Base-by-base conservation (phyloP, 2,113 vertebrate species). In the Myxocyprinus asiaticus region DNA sequence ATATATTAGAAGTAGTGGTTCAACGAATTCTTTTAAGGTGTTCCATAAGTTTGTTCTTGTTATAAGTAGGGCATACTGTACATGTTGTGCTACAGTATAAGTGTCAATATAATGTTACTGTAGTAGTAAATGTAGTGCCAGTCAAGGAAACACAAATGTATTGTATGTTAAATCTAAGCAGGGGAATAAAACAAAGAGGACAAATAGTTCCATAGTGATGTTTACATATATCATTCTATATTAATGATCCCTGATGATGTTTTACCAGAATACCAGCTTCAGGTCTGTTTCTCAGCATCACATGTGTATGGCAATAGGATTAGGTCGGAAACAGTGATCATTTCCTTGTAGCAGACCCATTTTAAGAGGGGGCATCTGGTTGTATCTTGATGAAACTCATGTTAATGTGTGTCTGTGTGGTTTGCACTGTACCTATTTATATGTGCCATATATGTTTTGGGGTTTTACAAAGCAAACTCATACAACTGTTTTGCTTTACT, bases 271-370 rank as follows among this genome's bases (percentile, higher is more conserved):
- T 44, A 67, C 58, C 76, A 53, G 64, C 48, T 5, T 4, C 59
- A 67, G 53, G 59, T 66, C 71, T 84, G 71, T 70, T 76, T 71
- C 43, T 22, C 59, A 58, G n/a, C 48, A 75, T 64, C 77, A 77
- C 22, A 10, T 48, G 64, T 56, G 70, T 67, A 65, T 67, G 80
- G 44, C 80, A 82, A 85, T 74, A 14, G 48, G 43, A 80, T 85
- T 82, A 85, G 67, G 3, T 66, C 73, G 84, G 84, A 85, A 85
- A 80, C 81, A 59, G 82, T 33, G 47, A 48, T 43, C 80, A 75
- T 85, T 85, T 85, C 59, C 74, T 70, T 62, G 64, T 44, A 47
- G 56, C 78, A 76, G 50, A 55, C 69, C 58, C 56, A 42, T 75
- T 33, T 48, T 42, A 77, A 82, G 68, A 59, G 6, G 17, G 65